Percentiles rank a stretch among this genome's conserved stretches.
Evolutionary conservation across 1,140 invertebrate genomes (phyloP).

Genomic region (Drosophila watanabei): DNA sequence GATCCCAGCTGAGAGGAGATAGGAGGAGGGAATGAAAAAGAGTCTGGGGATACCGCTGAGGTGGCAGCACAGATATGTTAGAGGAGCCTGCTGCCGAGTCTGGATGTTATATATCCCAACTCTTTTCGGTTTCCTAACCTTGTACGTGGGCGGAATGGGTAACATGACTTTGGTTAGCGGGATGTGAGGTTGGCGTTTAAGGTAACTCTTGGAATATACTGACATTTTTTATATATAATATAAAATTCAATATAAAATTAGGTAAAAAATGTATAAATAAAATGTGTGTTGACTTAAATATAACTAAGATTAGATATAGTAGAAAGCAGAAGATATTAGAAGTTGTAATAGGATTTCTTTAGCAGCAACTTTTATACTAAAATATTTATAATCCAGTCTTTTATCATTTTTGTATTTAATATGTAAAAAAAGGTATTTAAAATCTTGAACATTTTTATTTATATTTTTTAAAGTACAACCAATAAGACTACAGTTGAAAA

Average conservation of each 20-base stretch:
- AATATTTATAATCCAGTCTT: no score
- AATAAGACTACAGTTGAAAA: not conserved
- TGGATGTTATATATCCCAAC: constrained; percentile 44
- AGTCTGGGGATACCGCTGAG: constrained; percentile 36
- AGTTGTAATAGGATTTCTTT: no score
- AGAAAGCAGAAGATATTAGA: no score
- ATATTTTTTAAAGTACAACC: not conserved
- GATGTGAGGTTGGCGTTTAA: not conserved
- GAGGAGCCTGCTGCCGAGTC: constrained; percentile 1
- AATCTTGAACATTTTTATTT: no score
- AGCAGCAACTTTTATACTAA: no score
- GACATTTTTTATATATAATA: not conserved
- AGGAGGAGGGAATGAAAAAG: not conserved
- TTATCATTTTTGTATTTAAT: no score
- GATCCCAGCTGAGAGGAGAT: constrained; percentile 11
- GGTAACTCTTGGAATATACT: not conserved
- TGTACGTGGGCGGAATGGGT: constrained; percentile 14
- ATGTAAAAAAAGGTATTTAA: no score
- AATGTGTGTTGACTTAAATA: no score
- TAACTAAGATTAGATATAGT: no score
- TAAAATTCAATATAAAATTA: no score
- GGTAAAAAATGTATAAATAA: no score
- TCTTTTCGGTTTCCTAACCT: constrained; percentile 39
- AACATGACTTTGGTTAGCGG: not conserved
- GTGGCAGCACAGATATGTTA: constrained; percentile 34